A percentile compares a stretch with the other conserved stretches of the same genome.
phyloP scores from a whole-genome alignment of 2,888 invertebrate species.

The Caenorhabditis becei region DNA sequence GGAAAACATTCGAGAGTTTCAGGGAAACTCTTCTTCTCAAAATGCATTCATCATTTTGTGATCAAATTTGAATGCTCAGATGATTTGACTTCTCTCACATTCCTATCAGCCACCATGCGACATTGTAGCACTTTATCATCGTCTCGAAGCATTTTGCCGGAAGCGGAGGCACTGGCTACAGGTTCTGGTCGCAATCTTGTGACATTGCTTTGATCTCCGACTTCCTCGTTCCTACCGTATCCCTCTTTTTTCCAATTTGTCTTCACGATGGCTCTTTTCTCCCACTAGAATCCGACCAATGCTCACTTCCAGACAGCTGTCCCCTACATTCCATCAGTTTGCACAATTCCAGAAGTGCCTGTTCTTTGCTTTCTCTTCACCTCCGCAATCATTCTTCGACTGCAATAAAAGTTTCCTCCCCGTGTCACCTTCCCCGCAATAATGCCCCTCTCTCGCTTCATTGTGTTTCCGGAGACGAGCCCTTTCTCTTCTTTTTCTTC shows the following conservation, averaged over 20 bases:
- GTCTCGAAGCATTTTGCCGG: no score
- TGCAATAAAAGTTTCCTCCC: conserved; percentile 1
- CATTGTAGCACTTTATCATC: no score
- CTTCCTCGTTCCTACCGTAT: background rate
- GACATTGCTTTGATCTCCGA: background rate
- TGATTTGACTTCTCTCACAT: no score
- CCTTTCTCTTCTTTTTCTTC: conserved; percentile 6
- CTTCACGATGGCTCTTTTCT: background rate
- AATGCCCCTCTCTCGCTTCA: conserved; percentile 16
- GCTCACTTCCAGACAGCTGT: conserved; percentile 11
- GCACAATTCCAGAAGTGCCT: conserved; percentile 16
- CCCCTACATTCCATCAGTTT: conserved; percentile 21
- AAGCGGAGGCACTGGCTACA: no score
- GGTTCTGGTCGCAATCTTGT: no score
- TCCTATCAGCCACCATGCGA: no score
- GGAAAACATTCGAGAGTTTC: no score
- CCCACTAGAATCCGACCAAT: background rate
- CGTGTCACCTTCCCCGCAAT: conserved; percentile 26
- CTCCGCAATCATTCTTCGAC: conserved; percentile 23
- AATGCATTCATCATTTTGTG: no score
- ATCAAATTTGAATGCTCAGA: no score
- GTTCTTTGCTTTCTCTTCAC: conserved; percentile 17
- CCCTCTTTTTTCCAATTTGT: background rate
- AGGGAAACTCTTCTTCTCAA: no score
- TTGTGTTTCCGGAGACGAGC: conserved; percentile 28